phyloP scores from a whole-genome alignment of 1,140 invertebrate species.

The Cryptotermes secundus region DNA sequence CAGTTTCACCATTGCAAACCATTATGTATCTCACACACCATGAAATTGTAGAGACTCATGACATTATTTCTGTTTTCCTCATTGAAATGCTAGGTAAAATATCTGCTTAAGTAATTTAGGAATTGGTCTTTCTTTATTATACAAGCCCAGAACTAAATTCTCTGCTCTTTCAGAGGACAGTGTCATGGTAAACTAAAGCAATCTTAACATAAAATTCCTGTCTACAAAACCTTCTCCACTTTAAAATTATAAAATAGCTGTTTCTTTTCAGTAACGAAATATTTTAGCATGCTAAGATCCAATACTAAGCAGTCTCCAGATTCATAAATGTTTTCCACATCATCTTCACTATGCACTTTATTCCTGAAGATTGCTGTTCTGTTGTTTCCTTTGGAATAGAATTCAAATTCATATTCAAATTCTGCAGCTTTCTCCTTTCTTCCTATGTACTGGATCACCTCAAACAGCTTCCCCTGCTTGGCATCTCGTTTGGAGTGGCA shows the following conservation, averaged over 20 bases:
- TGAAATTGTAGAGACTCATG: too few relatives aligned
- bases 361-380: not conserved
- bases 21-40: too few relatives aligned
- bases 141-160: too few relatives aligned
- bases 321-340: not conserved
- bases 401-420: constrained; percentile 3
- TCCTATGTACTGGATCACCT: not conserved
- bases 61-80: too few relatives aligned
- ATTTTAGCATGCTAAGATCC: not conserved
- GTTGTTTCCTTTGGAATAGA: not conserved
- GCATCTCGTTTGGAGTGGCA: not conserved
- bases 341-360: not conserved
- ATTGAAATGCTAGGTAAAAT: too few relatives aligned
- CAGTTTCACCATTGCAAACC: too few relatives aligned
- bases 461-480: not conserved
- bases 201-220: not conserved
- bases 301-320: not conserved
- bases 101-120: too few relatives aligned
- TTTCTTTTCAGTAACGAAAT: not conserved
- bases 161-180: too few relatives aligned
- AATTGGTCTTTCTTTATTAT: too few relatives aligned
- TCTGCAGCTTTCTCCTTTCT: not conserved
- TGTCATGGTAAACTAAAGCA: too few relatives aligned
- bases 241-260: not conserved
- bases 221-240: not conserved